Evolutionary conservation across 2,113 vertebrate species (phyloP), one percentile per base, ranked within the genome.

Genomic region (Neoarius graeffei): DNA sequence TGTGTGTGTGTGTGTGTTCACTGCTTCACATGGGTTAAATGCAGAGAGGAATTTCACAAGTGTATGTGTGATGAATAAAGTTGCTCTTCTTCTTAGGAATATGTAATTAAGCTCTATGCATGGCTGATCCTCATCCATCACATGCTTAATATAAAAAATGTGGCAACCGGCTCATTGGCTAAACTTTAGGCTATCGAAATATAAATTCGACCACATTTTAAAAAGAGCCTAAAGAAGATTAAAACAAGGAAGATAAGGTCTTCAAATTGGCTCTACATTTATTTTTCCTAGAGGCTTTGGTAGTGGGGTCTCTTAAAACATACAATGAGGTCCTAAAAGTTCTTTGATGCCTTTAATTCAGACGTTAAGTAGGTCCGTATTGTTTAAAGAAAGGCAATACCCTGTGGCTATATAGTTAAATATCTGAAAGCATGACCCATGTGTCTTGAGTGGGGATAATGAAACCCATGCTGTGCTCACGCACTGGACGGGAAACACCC

Each of bases 401-500:
- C 80, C 83, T 74, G 93, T 90, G 90, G 93, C 89, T 93, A 89
- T 90, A 90, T 89, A 88, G 87, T 92, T 88, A 86, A 84, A 88
- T 84, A 77, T 56, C 74, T 85, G 89, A 87, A 62, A 84, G 85
- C 69, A 62, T 77, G 84, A 91, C 88, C 93, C 54, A 83, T 88
- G 86, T 94, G 93, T 90, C 86, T 76, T 84, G 83, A 80, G 73
- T 48, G 82, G 81, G 81, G 69, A 92, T 88, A 94, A 95, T 94
- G 59, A n/a, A 89, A 79, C 91, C 88, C 94, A 93, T 84, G 94
- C 95, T 86, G 94, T 74, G 93, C 67, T 76, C 85, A 85, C 74
- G 86, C 87, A 94, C 92, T 93, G 91, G 89, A 90, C 87, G 64
- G 92, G 91, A 92, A 94, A 92, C 89, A 88, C 92, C 93, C 89